These are phyloP conservation scores for Spongilla lacustris DNA, from an alignment of 37 sponge, comb jelly and placozoan genomes.

Conservation along the genomic window DNA sequence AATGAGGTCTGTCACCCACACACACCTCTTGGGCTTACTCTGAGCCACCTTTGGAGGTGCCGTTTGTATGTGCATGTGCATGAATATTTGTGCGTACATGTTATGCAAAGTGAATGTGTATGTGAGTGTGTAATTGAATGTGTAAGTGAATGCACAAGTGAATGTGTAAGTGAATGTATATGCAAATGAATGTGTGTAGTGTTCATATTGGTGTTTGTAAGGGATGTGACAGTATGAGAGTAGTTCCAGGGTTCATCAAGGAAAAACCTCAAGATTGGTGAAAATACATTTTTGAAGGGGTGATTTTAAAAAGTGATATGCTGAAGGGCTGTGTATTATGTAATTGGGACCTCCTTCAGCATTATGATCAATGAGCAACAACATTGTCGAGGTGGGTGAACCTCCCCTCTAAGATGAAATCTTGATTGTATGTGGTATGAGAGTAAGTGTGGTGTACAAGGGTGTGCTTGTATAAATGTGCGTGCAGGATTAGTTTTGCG, in stretches of 20 bases:
- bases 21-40: background rate
- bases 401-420: too few species aligned
- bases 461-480: background rate
- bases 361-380: too few species aligned
- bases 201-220: background rate
- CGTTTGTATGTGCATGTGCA: too few species aligned
- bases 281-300: too few species aligned
- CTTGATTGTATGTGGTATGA: background rate
- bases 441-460: background rate
- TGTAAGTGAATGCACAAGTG: background rate
- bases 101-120: background rate
- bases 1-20: slow-evolving; percentile 81
- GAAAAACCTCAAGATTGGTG: too few species aligned
- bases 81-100: background rate
- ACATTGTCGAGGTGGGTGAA: too few species aligned
- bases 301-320: too few species aligned
- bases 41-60: background rate
- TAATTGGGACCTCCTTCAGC: too few species aligned
- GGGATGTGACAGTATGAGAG: background rate
- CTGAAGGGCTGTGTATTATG: too few species aligned
- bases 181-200: background rate
- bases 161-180: background rate
- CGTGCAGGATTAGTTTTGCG: background rate
- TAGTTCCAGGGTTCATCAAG: background rate
- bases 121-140: background rate